These are phyloP conservation scores for Albula glossodonta DNA, from an alignment of 2,113 vertebrate genomes.

Conservation along the genomic window DNA sequence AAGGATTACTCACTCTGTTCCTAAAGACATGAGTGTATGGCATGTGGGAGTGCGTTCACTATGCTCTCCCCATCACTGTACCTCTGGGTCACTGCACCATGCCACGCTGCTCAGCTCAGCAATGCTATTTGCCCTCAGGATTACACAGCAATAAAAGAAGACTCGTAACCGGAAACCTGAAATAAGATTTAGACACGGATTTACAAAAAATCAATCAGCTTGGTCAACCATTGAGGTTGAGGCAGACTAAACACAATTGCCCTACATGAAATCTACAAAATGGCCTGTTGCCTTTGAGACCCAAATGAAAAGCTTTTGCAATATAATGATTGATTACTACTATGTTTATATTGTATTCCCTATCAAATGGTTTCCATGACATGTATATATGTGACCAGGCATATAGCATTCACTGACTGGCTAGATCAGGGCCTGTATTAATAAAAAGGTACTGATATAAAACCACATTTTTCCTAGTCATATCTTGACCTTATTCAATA, in stretches of 20 bases:
- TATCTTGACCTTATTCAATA: too few species aligned
- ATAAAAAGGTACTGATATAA: too few species aligned
- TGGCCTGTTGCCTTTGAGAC: not conserved
- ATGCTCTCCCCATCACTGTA: not conserved
- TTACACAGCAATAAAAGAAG: conserved; percentile 23
- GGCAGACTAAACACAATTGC: not conserved
- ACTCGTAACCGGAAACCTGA: conserved; percentile 9
- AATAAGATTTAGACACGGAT: conserved; percentile 15
- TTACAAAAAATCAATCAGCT: conserved; percentile 23
- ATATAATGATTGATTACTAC: not conserved
- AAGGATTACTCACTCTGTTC: not conserved
- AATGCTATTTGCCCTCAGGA: conserved; percentile 29
- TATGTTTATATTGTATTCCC: not conserved
- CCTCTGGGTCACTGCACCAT: not conserved
- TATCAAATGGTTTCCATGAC: not conserved
- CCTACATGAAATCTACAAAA: not conserved
- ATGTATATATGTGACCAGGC: not conserved
- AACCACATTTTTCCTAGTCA: too few species aligned
- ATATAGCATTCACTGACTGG: not conserved
- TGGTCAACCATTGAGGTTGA: not conserved
- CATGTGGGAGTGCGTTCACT: conserved; percentile 1
- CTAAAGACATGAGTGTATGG: not conserved
- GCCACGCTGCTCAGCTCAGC: conserved; percentile 30
- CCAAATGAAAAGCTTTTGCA: not conserved
- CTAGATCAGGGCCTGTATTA: not conserved